phyloP scores from a whole-genome alignment of 1,140 invertebrate genomes.

The Aricia agestis region DNA sequence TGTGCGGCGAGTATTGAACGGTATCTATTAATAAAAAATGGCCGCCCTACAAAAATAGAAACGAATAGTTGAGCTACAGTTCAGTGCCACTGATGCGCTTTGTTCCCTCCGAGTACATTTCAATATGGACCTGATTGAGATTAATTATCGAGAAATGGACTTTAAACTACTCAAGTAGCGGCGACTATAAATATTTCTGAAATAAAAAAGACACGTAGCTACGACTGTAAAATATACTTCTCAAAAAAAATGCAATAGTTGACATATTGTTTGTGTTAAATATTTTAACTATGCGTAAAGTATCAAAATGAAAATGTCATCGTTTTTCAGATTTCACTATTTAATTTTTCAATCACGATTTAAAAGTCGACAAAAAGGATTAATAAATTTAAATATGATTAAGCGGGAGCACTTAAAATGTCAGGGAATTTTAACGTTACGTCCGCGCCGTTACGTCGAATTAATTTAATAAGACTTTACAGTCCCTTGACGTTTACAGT shows the following conservation, averaged over 20 bases:
- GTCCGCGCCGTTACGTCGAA: neutral
- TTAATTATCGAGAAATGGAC: neutral
- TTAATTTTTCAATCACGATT: constrained; percentile 1
- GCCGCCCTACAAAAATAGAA: constrained; percentile 2
- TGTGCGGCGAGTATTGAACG: neutral
- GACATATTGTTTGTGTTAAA: too few species aligned
- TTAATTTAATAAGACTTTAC: constrained; percentile 1
- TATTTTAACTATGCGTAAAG: neutral
- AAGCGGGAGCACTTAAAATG: constrained; percentile 10
- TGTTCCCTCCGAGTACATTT: neutral
- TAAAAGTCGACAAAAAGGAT: constrained; percentile 3
- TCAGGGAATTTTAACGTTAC: constrained; percentile 9
- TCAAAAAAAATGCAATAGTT: too few species aligned
- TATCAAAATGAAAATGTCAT: neutral
- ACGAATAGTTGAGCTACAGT: constrained; percentile 8
- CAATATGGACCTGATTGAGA: constrained; percentile 6
- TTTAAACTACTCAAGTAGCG: too few species aligned
- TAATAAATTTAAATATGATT: constrained; percentile 8
- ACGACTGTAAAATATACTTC: too few species aligned
- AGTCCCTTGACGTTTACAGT: constrained; percentile 2
- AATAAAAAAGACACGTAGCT: too few species aligned
- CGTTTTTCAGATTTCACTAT: neutral
- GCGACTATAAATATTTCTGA: too few species aligned
- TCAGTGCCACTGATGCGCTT: neutral
- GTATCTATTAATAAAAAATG: neutral